Evolutionary conservation across 2,113 vertebrate genomes (phyloP).

Genomic region (Echinops telfairi): DNA sequence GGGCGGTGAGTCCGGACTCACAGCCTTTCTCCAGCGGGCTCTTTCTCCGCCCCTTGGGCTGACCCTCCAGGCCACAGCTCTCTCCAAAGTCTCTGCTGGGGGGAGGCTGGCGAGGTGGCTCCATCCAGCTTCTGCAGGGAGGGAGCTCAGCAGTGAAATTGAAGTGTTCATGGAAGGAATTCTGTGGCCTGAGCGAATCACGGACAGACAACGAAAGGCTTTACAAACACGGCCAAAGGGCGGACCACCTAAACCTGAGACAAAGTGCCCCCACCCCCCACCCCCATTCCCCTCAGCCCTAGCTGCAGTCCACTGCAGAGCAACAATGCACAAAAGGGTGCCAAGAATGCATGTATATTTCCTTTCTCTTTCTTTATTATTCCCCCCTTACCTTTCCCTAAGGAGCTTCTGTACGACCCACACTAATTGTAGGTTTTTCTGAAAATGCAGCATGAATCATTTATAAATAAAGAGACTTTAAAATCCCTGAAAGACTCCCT

Average conservation of each 20-base stretch:
- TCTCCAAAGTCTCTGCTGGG: not conserved
- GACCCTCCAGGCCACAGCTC: fast-evolving
- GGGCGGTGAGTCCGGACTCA: no score
- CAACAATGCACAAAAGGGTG: slow-evolving; percentile 85
- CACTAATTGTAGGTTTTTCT: slow-evolving; percentile 95
- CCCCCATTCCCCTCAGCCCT: slow-evolving; percentile 71
- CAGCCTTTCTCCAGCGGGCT: not conserved
- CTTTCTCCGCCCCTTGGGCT: fast-evolving
- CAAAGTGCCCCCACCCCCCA: slow-evolving; percentile 81
- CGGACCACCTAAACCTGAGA: slow-evolving; percentile 85
- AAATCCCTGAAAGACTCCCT: slow-evolving; percentile 93
- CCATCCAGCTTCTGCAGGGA: slow-evolving; percentile 53
- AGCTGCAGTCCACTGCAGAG: slow-evolving; percentile 86
- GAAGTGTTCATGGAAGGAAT: slow-evolving; percentile 73
- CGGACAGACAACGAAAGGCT: slow-evolving; percentile 61
- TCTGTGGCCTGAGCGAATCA: slow-evolving; percentile 81
- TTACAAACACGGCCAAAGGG: slow-evolving; percentile 81
- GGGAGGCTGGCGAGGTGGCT: slow-evolving; percentile 14
- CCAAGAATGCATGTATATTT: slow-evolving; percentile 84
- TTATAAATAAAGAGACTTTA: slow-evolving; percentile 95
- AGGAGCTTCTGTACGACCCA: slow-evolving; percentile 91
- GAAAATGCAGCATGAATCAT: slow-evolving; percentile 94
- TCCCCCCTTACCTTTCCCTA: slow-evolving; percentile 89
- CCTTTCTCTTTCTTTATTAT: slow-evolving; percentile 82
- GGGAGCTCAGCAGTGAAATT: slow-evolving; percentile 64